Evolutionary conservation across 1,140 invertebrate genomes (phyloP), one percentile per base, ranked within the genome.

Genomic region (Macrotrachela quadricornifera): DNA sequence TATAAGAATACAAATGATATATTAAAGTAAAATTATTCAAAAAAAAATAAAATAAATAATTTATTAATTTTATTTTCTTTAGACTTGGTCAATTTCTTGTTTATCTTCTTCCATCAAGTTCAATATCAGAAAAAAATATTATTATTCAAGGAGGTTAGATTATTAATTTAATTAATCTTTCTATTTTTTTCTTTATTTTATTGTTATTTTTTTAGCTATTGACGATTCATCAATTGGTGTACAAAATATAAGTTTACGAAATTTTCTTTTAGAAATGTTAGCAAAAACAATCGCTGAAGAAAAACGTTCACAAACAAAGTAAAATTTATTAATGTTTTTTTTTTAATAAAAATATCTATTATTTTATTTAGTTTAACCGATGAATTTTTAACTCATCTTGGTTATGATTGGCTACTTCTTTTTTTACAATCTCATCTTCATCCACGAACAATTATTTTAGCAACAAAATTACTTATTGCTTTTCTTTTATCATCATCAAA

Each of bases 371-470:
- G 76, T 45, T 73, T 90, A 60, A 85, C 83, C 66, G 90, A 96
- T 59, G 85, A 92, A 64, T 77, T 95, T 45, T 78, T 84, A 0
- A 76, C 79, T 62, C 59, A 86, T 4, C 72, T 99, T 17, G 92
- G 92, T 21, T 82, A 91, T 70, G 92, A 97, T 72, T 99, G 92
- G 90, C 65, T 97, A 37, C 67, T 95, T 49, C 73, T 92, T 41
- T 92, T 96, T 63, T 77, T 92, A 68, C 83, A 90, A 70, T 77
- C 80, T 6, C 80, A 87, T 63, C 75, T 96, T 16, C 88, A 96
- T 68, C 77, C 79, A 6, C 79, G 78, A 1, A 90, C 86, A 1
- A 80, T 94, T 3, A 77, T 92, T 41, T 81, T 83, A 74, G 81
- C 84, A 0, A 71, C 92, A 15, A 74, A 84, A 54, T 81, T 95